These are phyloP conservation scores for Chaetodon trifascialis DNA, from an alignment of 2,113 vertebrate species.

Conservation along the genomic window DNA sequence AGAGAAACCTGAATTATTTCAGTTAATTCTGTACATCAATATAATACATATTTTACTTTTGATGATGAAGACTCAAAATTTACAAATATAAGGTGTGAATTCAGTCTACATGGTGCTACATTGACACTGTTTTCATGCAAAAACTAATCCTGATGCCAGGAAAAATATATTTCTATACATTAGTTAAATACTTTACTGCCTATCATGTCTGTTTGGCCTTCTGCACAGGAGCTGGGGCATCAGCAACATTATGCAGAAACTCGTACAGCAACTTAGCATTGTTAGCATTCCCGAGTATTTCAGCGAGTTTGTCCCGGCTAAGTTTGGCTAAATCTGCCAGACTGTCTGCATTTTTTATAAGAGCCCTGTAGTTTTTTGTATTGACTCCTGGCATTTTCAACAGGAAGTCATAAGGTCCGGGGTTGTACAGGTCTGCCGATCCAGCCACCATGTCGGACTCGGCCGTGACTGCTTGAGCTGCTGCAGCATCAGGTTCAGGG, in stretches of 20 bases:
- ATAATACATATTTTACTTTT: conserved; percentile 8
- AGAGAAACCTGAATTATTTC: background rate
- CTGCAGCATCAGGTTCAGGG: conserved; percentile 85
- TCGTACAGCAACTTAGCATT: conserved; percentile 90
- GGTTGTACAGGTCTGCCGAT: conserved; percentile 89
- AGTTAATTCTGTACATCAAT: conserved; percentile 43
- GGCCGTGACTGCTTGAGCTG: conserved; percentile 88
- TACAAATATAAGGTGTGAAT: background rate
- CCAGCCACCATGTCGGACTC: conserved; percentile 91
- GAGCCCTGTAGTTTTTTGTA: conserved; percentile 88
- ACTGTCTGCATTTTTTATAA: conserved; percentile 87
- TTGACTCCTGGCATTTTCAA: conserved; percentile 95
- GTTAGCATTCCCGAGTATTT: conserved; percentile 85
- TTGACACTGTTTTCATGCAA: background rate
- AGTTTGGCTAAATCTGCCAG: conserved; percentile 89
- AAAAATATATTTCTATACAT: background rate
- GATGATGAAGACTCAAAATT: background rate
- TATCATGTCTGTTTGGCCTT: conserved; percentile 63
- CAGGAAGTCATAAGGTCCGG: conserved; percentile 94
- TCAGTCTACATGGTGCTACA: background rate
- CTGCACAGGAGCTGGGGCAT: conserved; percentile 68
- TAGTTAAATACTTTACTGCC: background rate
- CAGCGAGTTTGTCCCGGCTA: conserved; percentile 85
- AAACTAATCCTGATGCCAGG: background rate
- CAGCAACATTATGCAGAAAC: conserved; percentile 89